Base-by-base conservation (phyloP, 2,113 vertebrate species). In the Scatophagus argus region DNA sequence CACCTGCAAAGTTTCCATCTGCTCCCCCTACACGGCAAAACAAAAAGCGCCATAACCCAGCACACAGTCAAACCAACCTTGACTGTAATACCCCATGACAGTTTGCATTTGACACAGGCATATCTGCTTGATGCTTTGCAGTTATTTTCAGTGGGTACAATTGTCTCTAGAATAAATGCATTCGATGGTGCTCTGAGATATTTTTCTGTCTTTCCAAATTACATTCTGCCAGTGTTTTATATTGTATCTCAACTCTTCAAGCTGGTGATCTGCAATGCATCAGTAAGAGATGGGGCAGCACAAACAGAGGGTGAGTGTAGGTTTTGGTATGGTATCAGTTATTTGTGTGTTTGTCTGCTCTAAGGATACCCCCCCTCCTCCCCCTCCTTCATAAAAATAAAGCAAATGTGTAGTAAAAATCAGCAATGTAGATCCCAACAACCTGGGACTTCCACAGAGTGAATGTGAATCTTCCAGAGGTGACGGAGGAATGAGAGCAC, bases 1-100 rank as follows among this genome's bases (percentile, higher is more conserved):
- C 94, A 95, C 95, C 94, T 94, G 93, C 90, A 92, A 93, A 90
- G 92, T 55, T 86, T 93, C 95, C 94, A 95, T 95, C 95, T 95
- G 95, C 83, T 95, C 89, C 76, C 66, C 68, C 74, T 78, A 52
- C 87, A 88, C 87, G 71, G 64, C 85, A 76, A 64, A 81, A 82
- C 88, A 83, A 78, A 87, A 88, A 73, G 71, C 83, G 71, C 76
- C 75, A 65, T 77, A 88, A 88, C 87, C 87, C 81, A 84, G 84
- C 29, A 82, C 83, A 74, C 82, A 71, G 75, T 60, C 80, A 78
- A 84, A 41, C 79, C 82, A 81, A 69, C 81, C 90, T 82, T 82
- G 85, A 87, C 83, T 71, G 64, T 82, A 79, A 84, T 59, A 64
- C 43, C 44, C 38, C 25, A 63, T 63, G 76, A 84, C 88, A 90